Percentiles rank a stretch among this genome's conserved stretches.
Evolutionary conservation across 1,140 invertebrate species (phyloP).

Genomic region (Sinella curviseta): DNA sequence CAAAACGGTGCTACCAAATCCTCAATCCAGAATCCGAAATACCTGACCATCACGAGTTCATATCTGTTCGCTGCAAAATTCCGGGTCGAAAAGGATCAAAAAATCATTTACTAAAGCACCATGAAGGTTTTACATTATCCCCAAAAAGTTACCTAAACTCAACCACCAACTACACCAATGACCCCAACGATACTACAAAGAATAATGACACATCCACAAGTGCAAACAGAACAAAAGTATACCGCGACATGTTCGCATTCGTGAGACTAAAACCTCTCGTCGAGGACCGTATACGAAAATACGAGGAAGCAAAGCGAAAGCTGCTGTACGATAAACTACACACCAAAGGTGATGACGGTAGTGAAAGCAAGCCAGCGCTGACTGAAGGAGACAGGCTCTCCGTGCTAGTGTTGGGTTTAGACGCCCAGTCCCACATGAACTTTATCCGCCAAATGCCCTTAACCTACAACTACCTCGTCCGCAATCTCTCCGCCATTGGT

Average conservation of each 20-base stretch:
- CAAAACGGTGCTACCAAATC: constrained; percentile 38
- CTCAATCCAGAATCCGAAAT: constrained; percentile 27
- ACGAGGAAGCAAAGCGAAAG: constrained; percentile 14
- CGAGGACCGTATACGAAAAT: constrained; percentile 54
- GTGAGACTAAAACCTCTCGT: constrained; percentile 55
- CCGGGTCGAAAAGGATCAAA: background rate
- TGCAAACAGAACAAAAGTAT: constrained; percentile 57
- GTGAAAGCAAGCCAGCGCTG: no score
- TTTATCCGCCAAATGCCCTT: constrained; percentile 61
- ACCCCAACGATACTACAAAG: background rate
- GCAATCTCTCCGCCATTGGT: constrained; percentile 52
- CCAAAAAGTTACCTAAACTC: background rate
- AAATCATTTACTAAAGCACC: no score
- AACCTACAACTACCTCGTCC: constrained; percentile 56
- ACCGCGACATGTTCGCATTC: constrained; percentile 71
- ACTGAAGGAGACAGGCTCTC: background rate
- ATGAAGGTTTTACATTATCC: background rate
- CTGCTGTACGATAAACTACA: constrained; percentile 10
- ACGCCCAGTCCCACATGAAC: constrained; percentile 63
- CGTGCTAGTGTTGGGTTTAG: constrained; percentile 60
- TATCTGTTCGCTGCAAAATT: constrained; percentile 35
- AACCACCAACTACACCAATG: background rate
- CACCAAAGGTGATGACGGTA: background rate
- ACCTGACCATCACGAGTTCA: constrained; percentile 40
- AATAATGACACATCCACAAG: constrained; percentile 60